phyloP scores from a whole-genome alignment of 2,113 vertebrate species.

The Pogona vitticeps region DNA sequence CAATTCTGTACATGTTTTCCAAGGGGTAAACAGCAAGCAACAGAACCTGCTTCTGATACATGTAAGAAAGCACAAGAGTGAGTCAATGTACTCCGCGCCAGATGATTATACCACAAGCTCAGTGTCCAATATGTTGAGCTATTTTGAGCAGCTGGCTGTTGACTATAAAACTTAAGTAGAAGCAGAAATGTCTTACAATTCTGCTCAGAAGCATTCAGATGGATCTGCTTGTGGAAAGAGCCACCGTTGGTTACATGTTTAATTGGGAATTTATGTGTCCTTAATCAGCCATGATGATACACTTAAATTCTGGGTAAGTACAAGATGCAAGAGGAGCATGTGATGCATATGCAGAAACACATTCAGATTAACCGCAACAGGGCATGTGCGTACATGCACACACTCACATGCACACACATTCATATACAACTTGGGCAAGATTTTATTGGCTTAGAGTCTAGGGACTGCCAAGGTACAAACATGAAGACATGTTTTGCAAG shows the following conservation, averaged over 20 bases:
- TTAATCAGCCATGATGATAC: constrained; percentile 69
- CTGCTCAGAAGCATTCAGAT: constrained; percentile 49
- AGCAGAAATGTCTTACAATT: constrained; percentile 59
- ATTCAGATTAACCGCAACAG: constrained; percentile 67
- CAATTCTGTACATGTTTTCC: too few species aligned
- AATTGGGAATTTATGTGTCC: constrained; percentile 63
- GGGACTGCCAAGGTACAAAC: constrained; percentile 49
- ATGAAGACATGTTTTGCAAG: constrained; percentile 70
- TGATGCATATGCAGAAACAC: constrained; percentile 69
- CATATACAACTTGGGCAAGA: constrained; percentile 55
- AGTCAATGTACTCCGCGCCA: not conserved
- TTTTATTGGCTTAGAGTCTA: constrained; percentile 57
- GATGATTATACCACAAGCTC: constrained; percentile 17
- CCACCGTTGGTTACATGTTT: constrained; percentile 59
- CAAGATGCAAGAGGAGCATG: constrained; percentile 59
- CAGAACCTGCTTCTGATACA: too few species aligned
- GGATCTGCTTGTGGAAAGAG: constrained; percentile 56
- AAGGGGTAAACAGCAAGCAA: too few species aligned
- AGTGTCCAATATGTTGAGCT: constrained; percentile 9
- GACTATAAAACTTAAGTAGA: constrained; percentile 48
- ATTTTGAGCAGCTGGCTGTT: constrained; percentile 48
- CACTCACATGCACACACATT: constrained; percentile 43
- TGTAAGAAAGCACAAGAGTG: too few species aligned
- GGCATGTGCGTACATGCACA: not conserved
- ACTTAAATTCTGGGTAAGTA: constrained; percentile 57